Evolutionary conservation across 2,888 invertebrate species (phyloP).

Genomic region (Emmelina monodactyla): DNA sequence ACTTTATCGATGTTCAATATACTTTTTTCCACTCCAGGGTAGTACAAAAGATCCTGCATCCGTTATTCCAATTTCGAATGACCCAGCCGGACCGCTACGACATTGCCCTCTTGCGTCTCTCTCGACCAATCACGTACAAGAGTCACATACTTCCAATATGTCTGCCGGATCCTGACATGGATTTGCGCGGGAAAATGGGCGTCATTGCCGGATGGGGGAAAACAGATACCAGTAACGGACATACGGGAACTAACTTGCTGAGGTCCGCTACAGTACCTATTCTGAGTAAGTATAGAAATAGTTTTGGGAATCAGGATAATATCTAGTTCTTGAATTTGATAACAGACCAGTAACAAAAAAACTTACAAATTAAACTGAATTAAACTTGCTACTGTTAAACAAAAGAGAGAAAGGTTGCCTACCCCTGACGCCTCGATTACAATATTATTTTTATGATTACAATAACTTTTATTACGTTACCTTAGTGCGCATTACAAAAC

Average conservation of each 20-base stretch:
- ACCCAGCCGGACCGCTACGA: constrained; percentile 87
- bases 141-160: constrained; percentile 82
- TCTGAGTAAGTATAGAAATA: constrained; percentile 72
- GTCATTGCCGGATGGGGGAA: constrained; percentile 87
- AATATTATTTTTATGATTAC: too few species aligned
- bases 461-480: too few species aligned
- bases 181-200: constrained; percentile 40
- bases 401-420: too few species aligned
- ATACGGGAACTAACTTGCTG: constrained; percentile 81
- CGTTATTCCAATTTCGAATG: constrained; percentile 79
- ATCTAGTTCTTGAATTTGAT: too few species aligned
- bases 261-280: constrained; percentile 85
- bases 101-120: constrained; percentile 76
- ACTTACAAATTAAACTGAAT: too few species aligned
- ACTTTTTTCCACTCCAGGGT: constrained; percentile 51
- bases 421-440: too few species aligned
- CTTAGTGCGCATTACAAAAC: too few species aligned
- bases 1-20: neutral
- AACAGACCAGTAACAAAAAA: too few species aligned
- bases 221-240: constrained; percentile 74
- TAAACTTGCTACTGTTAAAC: too few species aligned
- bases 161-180: constrained; percentile 65
- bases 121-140: constrained; percentile 69
- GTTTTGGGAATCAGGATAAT: too few species aligned
- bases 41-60: constrained; percentile 78